Conservation (phyloP, 2,797 vertebrate species). For the Avahi laniger region DNA sequence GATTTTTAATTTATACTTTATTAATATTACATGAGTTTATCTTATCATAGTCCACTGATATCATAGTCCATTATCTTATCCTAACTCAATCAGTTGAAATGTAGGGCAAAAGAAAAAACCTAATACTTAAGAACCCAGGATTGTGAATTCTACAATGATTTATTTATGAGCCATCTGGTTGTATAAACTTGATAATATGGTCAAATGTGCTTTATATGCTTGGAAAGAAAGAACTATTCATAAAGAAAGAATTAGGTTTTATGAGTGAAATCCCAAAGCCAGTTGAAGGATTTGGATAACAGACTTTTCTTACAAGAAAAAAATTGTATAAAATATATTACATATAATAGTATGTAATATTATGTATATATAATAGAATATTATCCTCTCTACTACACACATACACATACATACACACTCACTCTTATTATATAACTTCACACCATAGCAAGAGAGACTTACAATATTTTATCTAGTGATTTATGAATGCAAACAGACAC, state of each 20-base stretch:
- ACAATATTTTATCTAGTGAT: background rate
- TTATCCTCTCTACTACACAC: background rate
- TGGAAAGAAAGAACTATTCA: slow-evolving; percentile 19
- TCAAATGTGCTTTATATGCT: slow-evolving; percentile 23
- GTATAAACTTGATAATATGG: background rate
- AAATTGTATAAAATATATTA: background rate
- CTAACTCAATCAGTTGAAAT: slow-evolving; percentile 33
- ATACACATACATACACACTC: background rate
- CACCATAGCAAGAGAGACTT: background rate
- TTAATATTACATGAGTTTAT: slow-evolving; percentile 48
- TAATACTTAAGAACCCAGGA: slow-evolving; percentile 31
- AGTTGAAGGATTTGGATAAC: background rate
- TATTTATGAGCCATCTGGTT: slow-evolving; percentile 67
- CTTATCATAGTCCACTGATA: background rate
- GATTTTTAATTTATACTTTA: background rate
- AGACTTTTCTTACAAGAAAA: background rate
- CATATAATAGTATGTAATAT: background rate
- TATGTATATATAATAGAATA: background rate
- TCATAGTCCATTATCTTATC: background rate
- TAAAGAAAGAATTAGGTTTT: slow-evolving; percentile 43
- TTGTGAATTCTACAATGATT: slow-evolving; percentile 29
- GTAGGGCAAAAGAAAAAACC: background rate
- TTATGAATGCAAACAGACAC: background rate
- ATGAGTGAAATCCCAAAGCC: background rate
- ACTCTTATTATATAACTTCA: background rate